Evolutionary conservation across 1,140 invertebrate genomes (phyloP), one percentile per base, ranked within the genome.

Genomic region (Samia ricini): DNA sequence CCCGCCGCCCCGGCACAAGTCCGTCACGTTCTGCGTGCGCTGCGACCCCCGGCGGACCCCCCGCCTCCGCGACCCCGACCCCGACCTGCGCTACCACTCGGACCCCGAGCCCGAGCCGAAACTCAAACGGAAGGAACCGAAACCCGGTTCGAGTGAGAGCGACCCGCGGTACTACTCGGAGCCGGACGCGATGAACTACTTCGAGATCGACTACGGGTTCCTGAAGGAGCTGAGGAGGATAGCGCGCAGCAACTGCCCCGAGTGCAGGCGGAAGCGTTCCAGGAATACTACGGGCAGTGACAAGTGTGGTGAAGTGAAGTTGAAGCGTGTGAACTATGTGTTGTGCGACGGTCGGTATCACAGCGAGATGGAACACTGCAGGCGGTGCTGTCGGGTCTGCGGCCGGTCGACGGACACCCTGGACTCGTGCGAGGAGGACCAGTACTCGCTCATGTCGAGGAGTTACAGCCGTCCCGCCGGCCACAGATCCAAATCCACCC

Each of bases 141-240:
- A 49, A 70, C 7, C 58, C 36, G 76, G 75, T 63, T 66, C 69
- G 55, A 77, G 70, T 4, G 77, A 85, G 68, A 72, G 61, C 64
- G 84, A 88, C 59, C 48, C 76, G 0, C 74, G 77, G 15, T 91
- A 91, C 67, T 91, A 91, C 75, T 91, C 90, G 12, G 90, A 91
- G 66, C 90, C 90, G 0, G 90, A 91, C 72, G 86, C 77, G 5
- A 88, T 86, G 49, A 68, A 70, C 69, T 91, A 91, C 77, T 90
- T 91, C 69, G 90, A 91, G 67, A 91, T 91, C 51, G 90, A 91
- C 61, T 91, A 90, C 73, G 80, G 84, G 65, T 91, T 91, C 66
- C 76, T 91, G 0, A 90, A 89, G 49, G 86, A 91, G 62, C 61
- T 91, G 20, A 71, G 87, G 4, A 79, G 71, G 15, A 88, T 91